Evolutionary conservation across 2,888 invertebrate genomes (phyloP).

Genomic region (Strigamia crassipes): DNA sequence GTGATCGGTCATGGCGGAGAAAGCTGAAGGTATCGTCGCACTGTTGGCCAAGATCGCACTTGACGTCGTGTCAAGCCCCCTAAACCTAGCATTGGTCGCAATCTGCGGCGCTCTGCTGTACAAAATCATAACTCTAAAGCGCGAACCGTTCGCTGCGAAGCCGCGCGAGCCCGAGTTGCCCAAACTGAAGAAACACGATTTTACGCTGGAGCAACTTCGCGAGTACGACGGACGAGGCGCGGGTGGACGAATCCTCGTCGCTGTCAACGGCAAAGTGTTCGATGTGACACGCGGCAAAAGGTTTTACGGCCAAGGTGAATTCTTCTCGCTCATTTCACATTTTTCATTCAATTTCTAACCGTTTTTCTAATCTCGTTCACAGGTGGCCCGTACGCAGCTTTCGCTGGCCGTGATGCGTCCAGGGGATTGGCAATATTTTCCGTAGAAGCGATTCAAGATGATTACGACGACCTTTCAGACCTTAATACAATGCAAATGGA

Average conservation of each 20-base stretch:
- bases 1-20: slow-evolving; percentile 43
- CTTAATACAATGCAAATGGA: slow-evolving; percentile 92
- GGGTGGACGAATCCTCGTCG: slow-evolving; percentile 87
- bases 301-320: slow-evolving; percentile 90
- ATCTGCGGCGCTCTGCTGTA: slow-evolving; percentile 74
- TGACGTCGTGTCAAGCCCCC: slow-evolving; percentile 72
- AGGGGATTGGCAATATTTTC: slow-evolving; percentile 93
- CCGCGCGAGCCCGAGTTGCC: slow-evolving; percentile 70
- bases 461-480: slow-evolving; percentile 95
- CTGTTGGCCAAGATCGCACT: slow-evolving; percentile 3
- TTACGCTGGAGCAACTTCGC: slow-evolving; percentile 83
- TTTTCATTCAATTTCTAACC: no score
- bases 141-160: slow-evolving; percentile 48
- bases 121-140: slow-evolving; percentile 66
- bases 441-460: slow-evolving; percentile 76
- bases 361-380: slow-evolving; percentile 35
- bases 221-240: slow-evolving; percentile 80
- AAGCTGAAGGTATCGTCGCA: slow-evolving; percentile 24
- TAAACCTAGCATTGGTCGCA: slow-evolving; percentile 71
- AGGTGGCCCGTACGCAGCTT: slow-evolving; percentile 93
- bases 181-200: slow-evolving; percentile 81
- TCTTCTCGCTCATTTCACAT: background rate
- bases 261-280: slow-evolving; percentile 92
- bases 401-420: slow-evolving; percentile 94
- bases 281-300: slow-evolving; percentile 88